These are phyloP conservation scores for Campaea margaritaria DNA, from an alignment of 2,888 invertebrate species.

Conservation along the genomic window DNA sequence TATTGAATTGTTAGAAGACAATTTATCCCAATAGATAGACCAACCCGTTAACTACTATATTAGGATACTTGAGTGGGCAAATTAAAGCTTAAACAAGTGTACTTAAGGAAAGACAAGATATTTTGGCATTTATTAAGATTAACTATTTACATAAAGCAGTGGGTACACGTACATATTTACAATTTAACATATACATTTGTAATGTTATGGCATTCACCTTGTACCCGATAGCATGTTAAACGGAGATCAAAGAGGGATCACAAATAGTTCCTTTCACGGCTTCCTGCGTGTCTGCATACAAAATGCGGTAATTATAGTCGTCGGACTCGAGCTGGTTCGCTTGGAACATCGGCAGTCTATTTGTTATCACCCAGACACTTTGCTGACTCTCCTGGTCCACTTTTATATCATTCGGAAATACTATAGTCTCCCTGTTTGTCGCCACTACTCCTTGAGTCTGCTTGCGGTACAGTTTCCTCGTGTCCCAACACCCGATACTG, in stretches of 20 bases:
- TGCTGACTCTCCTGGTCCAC: conserved; percentile 89
- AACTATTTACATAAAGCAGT: conserved; percentile 9
- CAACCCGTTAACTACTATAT: no score
- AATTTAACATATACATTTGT: conserved; percentile 15
- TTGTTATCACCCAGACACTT: conserved; percentile 91
- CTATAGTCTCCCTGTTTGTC: conserved; percentile 85
- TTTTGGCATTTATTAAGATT: conserved; percentile 1
- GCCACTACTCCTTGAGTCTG: conserved; percentile 87
- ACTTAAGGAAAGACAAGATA: no score
- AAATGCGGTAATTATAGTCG: conserved; percentile 90
- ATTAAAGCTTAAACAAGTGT: no score
- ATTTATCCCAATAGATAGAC: no score
- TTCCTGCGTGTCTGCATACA: conserved; percentile 87
- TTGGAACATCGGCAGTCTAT: conserved; percentile 90
- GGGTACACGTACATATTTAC: background rate
- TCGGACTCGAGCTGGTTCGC: conserved; percentile 86
- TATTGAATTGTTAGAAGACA: no score
- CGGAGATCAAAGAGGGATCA: conserved; percentile 80
- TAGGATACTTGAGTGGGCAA: no score
- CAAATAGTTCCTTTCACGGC: conserved; percentile 89
- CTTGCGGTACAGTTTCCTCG: conserved; percentile 87
- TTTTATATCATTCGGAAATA: conserved; percentile 93
- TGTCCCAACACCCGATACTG: conserved; percentile 93
- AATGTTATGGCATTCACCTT: conserved; percentile 53
- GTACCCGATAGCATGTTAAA: conserved; percentile 20